Evolutionary conservation across 1,140 invertebrate species (phyloP).

Genomic region (Neodiprion lecontei): DNA sequence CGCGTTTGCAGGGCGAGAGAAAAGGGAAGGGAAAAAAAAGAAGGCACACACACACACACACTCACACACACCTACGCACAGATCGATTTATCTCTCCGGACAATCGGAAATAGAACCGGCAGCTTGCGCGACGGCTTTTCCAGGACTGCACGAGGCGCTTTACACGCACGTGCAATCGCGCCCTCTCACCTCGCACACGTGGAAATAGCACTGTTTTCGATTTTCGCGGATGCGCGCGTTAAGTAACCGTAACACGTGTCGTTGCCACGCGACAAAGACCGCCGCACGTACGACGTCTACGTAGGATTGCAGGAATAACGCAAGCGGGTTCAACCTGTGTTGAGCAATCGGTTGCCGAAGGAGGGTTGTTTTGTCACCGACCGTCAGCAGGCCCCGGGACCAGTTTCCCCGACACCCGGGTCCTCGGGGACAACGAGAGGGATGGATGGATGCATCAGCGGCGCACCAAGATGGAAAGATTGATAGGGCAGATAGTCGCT

Average conservation of each 20-base stretch:
- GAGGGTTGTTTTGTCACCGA: conserved; percentile 40
- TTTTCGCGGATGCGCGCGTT: neutral
- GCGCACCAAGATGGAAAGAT: conserved; percentile 42
- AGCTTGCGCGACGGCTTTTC: neutral
- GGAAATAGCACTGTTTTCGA: neutral
- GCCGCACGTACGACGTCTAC: too few species aligned
- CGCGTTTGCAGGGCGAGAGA: neutral
- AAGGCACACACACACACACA: neutral
- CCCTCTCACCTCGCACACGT: neutral
- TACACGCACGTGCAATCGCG: neutral
- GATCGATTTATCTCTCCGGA: conserved; percentile 13
- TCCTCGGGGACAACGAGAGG: conserved; percentile 42
- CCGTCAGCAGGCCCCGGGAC: conserved; percentile 47
- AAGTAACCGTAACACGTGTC: conserved; percentile 2
- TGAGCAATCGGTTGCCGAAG: conserved; percentile 30
- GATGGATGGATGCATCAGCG: conserved; percentile 24
- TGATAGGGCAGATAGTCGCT: conserved; percentile 49
- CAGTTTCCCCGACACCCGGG: conserved; percentile 28
- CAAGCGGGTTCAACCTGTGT: conserved; percentile 14
- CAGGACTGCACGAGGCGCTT: neutral
- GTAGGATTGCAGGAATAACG: neutral
- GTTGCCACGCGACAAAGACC: too few species aligned
- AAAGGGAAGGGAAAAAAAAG: neutral
- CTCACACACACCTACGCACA: neutral
- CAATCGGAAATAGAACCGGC: conserved; percentile 11